Evolutionary conservation across 2,113 vertebrate genomes (phyloP).

Genomic region (Conger conger): DNA sequence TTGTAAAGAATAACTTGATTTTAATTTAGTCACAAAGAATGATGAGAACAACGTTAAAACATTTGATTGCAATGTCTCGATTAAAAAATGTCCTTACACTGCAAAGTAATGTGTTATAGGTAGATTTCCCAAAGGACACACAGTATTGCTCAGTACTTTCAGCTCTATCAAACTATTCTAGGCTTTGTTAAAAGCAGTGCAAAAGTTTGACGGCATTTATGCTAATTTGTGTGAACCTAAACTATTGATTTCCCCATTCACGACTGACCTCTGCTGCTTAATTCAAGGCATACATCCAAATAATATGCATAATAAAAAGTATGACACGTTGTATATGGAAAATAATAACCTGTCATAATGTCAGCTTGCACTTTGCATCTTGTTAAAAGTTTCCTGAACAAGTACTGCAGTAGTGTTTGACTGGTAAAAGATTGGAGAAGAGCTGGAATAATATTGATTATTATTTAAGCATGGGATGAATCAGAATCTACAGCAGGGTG

Average conservation of each 20-base stretch:
- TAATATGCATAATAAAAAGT: background rate
- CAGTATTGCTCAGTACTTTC: background rate
- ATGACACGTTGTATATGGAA: background rate
- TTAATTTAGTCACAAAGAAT: too few relatives aligned
- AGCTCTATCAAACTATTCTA: background rate
- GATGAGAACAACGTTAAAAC: too few relatives aligned
- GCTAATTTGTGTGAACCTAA: background rate
- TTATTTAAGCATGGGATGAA: background rate
- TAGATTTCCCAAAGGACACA: too few relatives aligned
- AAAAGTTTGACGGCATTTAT: background rate
- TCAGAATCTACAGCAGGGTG: background rate
- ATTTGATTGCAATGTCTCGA: too few relatives aligned
- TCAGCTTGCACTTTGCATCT: background rate
- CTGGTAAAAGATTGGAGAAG: background rate
- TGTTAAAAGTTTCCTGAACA: background rate
- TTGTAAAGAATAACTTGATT: too few relatives aligned
- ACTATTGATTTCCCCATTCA: background rate
- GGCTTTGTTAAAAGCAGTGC: background rate
- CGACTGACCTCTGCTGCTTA: background rate
- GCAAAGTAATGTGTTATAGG: too few relatives aligned
- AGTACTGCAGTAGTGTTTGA: background rate
- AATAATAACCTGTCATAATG: background rate
- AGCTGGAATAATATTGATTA: background rate
- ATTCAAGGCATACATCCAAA: background rate
- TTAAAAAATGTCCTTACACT: too few relatives aligned